Base-by-base conservation (phyloP, 2,113 vertebrate genomes). In the Tauraco erythrolophus region DNA sequence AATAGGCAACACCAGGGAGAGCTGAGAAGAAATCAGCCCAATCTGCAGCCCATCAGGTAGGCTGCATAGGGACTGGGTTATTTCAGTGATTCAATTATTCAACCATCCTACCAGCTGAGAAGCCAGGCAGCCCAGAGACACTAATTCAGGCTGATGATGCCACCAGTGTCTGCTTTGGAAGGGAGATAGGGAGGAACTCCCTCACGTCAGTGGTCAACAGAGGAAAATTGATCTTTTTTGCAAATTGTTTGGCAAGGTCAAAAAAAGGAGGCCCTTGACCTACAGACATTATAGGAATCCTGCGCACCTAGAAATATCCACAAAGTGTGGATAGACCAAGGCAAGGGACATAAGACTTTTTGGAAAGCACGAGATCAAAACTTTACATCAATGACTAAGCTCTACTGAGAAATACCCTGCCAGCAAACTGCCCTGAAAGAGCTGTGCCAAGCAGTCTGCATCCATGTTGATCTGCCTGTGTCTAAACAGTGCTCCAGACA, bases 11-110 rank as follows among this genome's bases (percentile, higher is more conserved):
- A 41, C 39, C 16, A 56, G 19, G 46, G 12, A 66, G 54, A 60
- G 9, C 10, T 33, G 27, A 68, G 64, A 54, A 71, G 61, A 28
- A 46, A 35, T 7, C 8, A 65, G 19, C 8, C 43, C 8, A 10
- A n/a, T 14, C 31, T 35, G 27, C 0, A 2, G 14, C 22, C 7
- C 19, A 5, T 43, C 33, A 12, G 6, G 14, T 57, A 23, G 31
- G 9, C 61, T 54, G 18, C 5, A 13, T 6, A 10, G 9, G 21
- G 7, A 66, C 22, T 2, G 3, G 43, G 3, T 39, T 69, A 19
- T 11, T 68, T 18, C 27, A 65, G 39, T 27, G 45, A 16, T 45
- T 7, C 31, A 37, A 25, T 23, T 33, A 58, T 19, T 76, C 15
- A 30, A 84, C 21, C 13, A 8, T 51, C 16, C 30, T 5, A 37